Evolutionary conservation across 64 coral and sea anemone species (phyloP).

Genomic region (Stichodactyla helianthus): DNA sequence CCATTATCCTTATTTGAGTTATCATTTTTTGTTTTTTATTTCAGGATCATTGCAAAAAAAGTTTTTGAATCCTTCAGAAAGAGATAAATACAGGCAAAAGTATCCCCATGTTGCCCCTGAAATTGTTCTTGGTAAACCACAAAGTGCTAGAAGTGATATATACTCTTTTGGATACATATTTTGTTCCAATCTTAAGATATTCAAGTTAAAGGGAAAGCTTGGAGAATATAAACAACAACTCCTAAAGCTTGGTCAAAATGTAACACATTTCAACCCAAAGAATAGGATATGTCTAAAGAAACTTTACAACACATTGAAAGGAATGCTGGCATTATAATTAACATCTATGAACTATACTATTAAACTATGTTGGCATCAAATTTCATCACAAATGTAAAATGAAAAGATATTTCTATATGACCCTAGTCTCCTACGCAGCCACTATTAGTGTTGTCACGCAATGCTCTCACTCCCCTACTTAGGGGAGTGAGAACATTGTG

Average conservation of each 20-base stretch:
- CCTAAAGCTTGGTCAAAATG: constrained; percentile 22
- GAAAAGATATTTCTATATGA: too few relatives aligned
- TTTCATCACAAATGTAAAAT: not conserved
- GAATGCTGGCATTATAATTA: not conserved
- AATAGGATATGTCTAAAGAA: not conserved
- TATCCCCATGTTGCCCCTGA: constrained; percentile 46
- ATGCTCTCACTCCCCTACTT: too few relatives aligned
- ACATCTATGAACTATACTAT: not conserved
- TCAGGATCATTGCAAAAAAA: not conserved
- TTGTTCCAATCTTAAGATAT: constrained; percentile 20
- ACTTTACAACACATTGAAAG: not conserved
- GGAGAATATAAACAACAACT: constrained; percentile 13
- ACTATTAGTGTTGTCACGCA: too few relatives aligned
- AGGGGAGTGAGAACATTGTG: too few relatives aligned
- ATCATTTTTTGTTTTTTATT: not conserved
- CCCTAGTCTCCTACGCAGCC: too few relatives aligned
- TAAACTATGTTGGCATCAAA: not conserved
- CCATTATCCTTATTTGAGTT: not conserved
- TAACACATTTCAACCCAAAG: constrained; percentile 7
- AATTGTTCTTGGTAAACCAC: constrained; percentile 11
- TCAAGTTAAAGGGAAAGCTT: constrained; percentile 11
- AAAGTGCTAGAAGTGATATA: constrained; percentile 7
- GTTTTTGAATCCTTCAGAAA: not conserved
- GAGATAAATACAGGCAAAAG: constrained; percentile 37
- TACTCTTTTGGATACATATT: constrained; percentile 45